Conservation (phyloP, 2,888 invertebrate genomes). For the Alviniconcha strummeri region DNA sequence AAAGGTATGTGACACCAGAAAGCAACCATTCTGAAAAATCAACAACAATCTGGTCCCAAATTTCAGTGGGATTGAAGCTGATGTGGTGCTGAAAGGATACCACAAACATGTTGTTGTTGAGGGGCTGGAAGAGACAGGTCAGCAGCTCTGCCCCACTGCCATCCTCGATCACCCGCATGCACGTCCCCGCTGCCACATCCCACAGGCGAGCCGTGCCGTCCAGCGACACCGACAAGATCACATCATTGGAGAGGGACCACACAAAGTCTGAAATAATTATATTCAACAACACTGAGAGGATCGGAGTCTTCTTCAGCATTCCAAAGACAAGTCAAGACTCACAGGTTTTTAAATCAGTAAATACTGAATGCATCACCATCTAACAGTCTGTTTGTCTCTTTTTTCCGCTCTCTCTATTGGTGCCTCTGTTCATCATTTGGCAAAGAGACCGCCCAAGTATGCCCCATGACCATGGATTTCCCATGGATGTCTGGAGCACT, state of each 20-base stretch:
- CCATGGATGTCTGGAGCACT: too few relatives aligned
- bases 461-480: too few relatives aligned
- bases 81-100: slow-evolving; percentile 78
- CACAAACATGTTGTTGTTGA: slow-evolving; percentile 89
- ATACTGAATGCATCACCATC: too few relatives aligned
- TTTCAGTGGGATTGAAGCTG: too few relatives aligned
- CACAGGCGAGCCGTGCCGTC: slow-evolving; percentile 86
- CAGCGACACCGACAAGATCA: slow-evolving; percentile 85
- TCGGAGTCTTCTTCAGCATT: too few relatives aligned
- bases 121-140: slow-evolving; percentile 85
- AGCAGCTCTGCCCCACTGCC: slow-evolving; percentile 67
- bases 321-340: too few relatives aligned
- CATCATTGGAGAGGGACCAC: slow-evolving; percentile 90
- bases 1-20: too few relatives aligned
- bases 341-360: too few relatives aligned
- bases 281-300: too few relatives aligned
- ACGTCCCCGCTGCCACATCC: slow-evolving; percentile 76
- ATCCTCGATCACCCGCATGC: slow-evolving; percentile 69
- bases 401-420: background rate
- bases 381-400: background rate
- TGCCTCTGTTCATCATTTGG: background rate
- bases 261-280: slow-evolving; percentile 79
- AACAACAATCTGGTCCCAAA: too few relatives aligned
- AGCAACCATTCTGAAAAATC: too few relatives aligned
- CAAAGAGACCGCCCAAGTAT: background rate